Evolutionary conservation across 1,140 invertebrate species (phyloP), one percentile per base, ranked within the genome.

Genomic region (Cotesia chilonis): DNA sequence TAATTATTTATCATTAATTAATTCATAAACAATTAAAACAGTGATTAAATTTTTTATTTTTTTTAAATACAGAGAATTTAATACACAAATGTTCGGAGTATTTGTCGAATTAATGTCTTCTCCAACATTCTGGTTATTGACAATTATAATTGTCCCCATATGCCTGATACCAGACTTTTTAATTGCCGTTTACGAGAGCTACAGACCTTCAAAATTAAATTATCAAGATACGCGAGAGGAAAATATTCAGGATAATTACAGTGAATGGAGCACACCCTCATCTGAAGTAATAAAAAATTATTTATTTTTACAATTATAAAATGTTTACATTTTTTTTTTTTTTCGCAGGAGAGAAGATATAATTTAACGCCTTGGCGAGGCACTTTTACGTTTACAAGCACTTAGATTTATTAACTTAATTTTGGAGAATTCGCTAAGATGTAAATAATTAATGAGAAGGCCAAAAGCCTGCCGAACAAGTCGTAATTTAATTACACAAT

Each of bases 151-250:
- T 0, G 72, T 89, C 0, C 80, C 90, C 0, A 81, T 89, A 2
- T 87, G 90, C 14, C 84, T 94, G 1, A 74, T 90, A 14, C 93
- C 93, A 0, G 91, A 92, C 76, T 87, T 87, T 67, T 75, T 88
- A 55, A 70, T 87, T 36, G 68, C 77, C n/a, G 78, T 83, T 9
- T 82, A 82, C 63, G 74, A 80, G 1, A 73, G 68, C 0, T 76
- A 79, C 7, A 80, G 75, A 67, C 75, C 79, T 0, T 4, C 17
- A 1, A 75, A 67, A 37, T 59, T 83, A 36, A 68, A 73, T 36
- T 75, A 71, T 72, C 70, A 68, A 59, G 52, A 71, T 28, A 57
- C 57, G 20, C 55, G 70, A 57, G 61, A 76, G 10, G 51, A 54
- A n/a, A 20, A 52, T 1, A 35, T 68, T 52, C 10, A 71, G 14